Evolutionary conservation across 2,888 invertebrate genomes (phyloP).

Genomic region (Macaria notata): DNA sequence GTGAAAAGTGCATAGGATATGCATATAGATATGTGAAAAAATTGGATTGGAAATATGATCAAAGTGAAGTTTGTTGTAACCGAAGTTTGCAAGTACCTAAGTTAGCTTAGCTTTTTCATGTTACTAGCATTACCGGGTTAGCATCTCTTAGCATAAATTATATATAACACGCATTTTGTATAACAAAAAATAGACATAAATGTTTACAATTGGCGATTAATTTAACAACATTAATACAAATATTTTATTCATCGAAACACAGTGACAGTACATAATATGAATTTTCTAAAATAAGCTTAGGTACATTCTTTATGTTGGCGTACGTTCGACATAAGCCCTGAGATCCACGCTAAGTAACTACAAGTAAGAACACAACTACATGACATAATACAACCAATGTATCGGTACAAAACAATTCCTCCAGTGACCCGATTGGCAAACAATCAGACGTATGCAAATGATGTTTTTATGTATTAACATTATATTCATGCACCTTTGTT

Average conservation of each 20-base stretch:
- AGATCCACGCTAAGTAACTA: neutral
- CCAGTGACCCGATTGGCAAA: constrained; percentile 22
- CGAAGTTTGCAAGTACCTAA: neutral
- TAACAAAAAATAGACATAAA: too few species aligned
- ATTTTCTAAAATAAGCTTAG: too few species aligned
- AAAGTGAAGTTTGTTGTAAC: neutral
- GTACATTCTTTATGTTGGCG: too few species aligned
- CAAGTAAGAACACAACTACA: neutral
- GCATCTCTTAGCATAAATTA: too few species aligned
- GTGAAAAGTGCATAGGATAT: too few species aligned
- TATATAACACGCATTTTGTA: too few species aligned
- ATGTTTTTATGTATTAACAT: constrained; percentile 14
- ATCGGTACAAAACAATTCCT: constrained; percentile 14
- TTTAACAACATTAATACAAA: neutral
- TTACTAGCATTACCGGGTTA: neutral
- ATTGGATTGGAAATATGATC: neutral
- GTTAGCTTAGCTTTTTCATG: neutral
- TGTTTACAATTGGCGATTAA: neutral
- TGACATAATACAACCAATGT: neutral
- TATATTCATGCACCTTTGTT: neutral
- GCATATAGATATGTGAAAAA: neutral
- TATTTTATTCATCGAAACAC: too few species aligned
- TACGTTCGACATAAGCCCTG: too few species aligned
- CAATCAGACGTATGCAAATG: constrained; percentile 25
- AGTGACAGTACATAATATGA: too few species aligned